A percentile compares a stretch with the other conserved stretches of the same genome.
phyloP scores from a whole-genome alignment of 2,797 vertebrate species.

The Protonibea diacanthus region DNA sequence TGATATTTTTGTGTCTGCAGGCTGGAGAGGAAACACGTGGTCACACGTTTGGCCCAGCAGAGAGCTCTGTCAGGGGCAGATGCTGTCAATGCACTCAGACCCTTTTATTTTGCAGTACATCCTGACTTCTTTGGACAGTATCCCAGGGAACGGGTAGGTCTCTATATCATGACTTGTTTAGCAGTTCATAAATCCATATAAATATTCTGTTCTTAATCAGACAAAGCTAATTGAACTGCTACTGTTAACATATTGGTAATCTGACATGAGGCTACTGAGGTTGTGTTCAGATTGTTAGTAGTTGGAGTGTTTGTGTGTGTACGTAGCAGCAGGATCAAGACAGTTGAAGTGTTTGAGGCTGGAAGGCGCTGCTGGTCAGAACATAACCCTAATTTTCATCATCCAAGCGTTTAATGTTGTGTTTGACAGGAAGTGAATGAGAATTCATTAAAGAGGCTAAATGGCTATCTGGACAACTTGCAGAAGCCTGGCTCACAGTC shows the following conservation, averaged over 20 bases:
- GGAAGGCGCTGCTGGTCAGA: no score
- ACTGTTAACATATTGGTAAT: not conserved
- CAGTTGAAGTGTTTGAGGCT: not conserved
- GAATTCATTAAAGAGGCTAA: constrained; percentile 95
- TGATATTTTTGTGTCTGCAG: constrained; percentile 63
- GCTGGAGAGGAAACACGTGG: constrained; percentile 78
- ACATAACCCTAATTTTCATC: not conserved
- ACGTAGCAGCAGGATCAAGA: not conserved
- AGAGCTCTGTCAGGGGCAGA: constrained; percentile 92
- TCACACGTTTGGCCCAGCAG: constrained; percentile 76
- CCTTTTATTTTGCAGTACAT: constrained; percentile 98
- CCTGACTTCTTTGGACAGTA: constrained; percentile 98
- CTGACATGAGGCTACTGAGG: not conserved
- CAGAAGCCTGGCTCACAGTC: constrained; percentile 89
- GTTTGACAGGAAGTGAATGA: constrained; percentile 93
- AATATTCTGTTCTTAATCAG: not conserved
- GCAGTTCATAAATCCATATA: not conserved
- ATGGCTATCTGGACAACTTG: constrained; percentile 94
- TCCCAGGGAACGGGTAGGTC: constrained; percentile 93
- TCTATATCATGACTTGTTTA: not conserved
- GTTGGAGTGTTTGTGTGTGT: not conserved
- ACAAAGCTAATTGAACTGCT: not conserved
- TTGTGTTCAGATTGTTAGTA: not conserved
- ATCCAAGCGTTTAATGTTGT: not conserved
- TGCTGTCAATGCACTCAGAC: constrained; percentile 92